These are phyloP conservation scores for Bubo bubo DNA, from an alignment of 2,113 vertebrate genomes.

Conservation along the genomic window DNA sequence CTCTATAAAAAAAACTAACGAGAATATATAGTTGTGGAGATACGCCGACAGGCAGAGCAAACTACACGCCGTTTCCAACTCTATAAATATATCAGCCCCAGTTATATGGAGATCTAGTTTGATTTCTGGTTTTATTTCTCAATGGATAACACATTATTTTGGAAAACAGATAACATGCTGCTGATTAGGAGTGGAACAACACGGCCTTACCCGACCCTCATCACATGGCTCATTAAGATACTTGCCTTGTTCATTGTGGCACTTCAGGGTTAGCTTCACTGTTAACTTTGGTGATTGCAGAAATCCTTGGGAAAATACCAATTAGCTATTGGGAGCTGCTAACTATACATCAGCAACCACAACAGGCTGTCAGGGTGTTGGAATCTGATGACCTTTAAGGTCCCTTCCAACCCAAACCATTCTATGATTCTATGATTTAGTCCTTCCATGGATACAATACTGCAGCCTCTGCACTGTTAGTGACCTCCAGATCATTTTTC, in stretches of 20 bases:
- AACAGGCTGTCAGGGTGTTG: background rate
- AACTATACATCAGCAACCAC: background rate
- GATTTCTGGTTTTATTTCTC: background rate
- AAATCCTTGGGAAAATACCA: background rate
- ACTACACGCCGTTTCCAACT: background rate
- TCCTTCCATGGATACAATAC: background rate
- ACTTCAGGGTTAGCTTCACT: background rate
- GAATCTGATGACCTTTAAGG: no score
- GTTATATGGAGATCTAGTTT: background rate
- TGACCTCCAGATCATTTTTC: background rate
- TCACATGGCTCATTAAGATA: background rate
- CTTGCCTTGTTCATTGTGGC: background rate
- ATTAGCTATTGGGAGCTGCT: background rate
- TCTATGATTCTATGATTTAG: no score
- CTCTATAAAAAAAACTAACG: background rate
- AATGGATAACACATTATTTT: background rate
- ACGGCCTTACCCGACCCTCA: rapidly evolving
- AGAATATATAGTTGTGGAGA: background rate
- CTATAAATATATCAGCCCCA: background rate
- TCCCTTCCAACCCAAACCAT: no score
- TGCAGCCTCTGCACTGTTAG: background rate
- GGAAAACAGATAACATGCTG: background rate
- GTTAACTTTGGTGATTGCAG: background rate
- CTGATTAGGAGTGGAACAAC: background rate
- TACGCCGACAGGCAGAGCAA: background rate